Base-by-base conservation (phyloP, 2,888 invertebrate species). In the Theristus sp. region DNA sequence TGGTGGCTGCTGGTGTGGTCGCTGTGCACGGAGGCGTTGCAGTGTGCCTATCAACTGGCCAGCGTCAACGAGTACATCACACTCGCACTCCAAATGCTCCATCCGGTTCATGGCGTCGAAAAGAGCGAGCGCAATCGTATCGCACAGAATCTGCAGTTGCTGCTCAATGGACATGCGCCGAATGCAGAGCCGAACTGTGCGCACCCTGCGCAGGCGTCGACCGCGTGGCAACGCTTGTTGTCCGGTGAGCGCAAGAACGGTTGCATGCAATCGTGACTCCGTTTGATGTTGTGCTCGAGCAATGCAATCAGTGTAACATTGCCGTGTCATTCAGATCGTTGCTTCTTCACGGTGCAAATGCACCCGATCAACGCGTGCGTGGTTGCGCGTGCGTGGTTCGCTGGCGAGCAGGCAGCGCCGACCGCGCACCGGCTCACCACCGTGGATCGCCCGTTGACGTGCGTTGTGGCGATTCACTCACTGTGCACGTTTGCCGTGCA, bases 291-390 rank as follows among this genome's bases (percentile, higher is more conserved):
- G n/a, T n/a, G n/a, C n/a, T n/a, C n/a, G n/a, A n/a, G n/a, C n/a
- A n/a, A n/a, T n/a, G n/a, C n/a, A n/a, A n/a, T n/a, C n/a, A n/a
- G n/a, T n/a, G n/a, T n/a, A n/a, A n/a, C n/a, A n/a, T n/a, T n/a
- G n/a, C n/a, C n/a, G n/a, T n/a, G n/a, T n/a, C n/a, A n/a, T n/a
- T n/a, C n/a, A n/a, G n/a, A 61, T 17, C 58, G 61, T 3, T 47
- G 56, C 26, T 62, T 62, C 52, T 62, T 62, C 47, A 27, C 57
- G 54, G 49, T 62, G 20, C 59, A 58, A 26, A 62, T 62, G 62
- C 61, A 61, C 17, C 63, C 58, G 20, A 58, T 62, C 31, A 29
- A 22, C 31, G 53, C 58, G 20, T 58, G 52, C 30, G n/a, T 62
- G n/a, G 38, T 62, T 10, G 58, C 54, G 6, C 2, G 56, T 10